phyloP scores from a whole-genome alignment of 2,797 vertebrate genomes.

The Hippopotamyrus pictus region DNA sequence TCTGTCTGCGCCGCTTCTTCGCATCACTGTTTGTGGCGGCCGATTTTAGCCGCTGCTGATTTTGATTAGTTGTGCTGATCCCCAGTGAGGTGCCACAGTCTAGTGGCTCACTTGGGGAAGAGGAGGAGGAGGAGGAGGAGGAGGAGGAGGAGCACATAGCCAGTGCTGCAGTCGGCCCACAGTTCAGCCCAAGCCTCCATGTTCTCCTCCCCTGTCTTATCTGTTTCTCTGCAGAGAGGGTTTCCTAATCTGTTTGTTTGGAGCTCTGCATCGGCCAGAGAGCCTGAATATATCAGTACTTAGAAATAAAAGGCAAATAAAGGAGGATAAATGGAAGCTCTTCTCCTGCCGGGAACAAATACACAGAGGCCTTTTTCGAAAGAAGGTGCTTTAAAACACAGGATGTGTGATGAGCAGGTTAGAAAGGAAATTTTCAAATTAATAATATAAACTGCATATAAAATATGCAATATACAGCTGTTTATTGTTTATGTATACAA shows the following conservation, averaged over 20 bases:
- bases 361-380: neutral
- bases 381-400: neutral
- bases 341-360: neutral
- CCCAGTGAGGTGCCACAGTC: neutral
- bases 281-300: neutral
- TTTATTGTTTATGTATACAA: neutral
- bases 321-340: neutral
- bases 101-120: neutral
- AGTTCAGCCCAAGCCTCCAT: neutral
- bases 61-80: neutral
- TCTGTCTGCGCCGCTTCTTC: neutral
- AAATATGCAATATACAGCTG: neutral
- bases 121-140: neutral
- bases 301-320: slow-evolving; percentile 8
- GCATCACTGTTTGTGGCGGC: neutral
- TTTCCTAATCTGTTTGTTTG: slow-evolving; percentile 17
- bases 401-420: neutral
- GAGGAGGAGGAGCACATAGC: neutral
- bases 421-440: neutral
- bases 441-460: neutral
- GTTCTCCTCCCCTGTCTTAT: neutral
- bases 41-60: neutral
- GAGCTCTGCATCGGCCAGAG: neutral
- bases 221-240: neutral
- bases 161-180: neutral